These are phyloP conservation scores for Asarcornis scutulata DNA, from an alignment of 2,113 vertebrate species.

Conservation along the genomic window DNA sequence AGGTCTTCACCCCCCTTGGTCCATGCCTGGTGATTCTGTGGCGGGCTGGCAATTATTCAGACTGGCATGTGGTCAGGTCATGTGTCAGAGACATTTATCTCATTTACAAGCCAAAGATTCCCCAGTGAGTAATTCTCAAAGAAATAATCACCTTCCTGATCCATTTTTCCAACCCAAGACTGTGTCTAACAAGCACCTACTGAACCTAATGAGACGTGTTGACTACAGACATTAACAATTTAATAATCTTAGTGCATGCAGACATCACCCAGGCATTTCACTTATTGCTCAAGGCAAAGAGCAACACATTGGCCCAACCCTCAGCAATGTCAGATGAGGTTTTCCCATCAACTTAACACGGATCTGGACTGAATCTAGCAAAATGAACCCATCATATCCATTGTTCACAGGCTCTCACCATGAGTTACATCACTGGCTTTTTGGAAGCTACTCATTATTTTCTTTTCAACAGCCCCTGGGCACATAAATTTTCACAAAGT, in stretches of 20 bases:
- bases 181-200: neutral
- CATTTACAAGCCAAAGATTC: conserved; percentile 4
- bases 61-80: neutral
- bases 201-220: neutral
- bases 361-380: neutral
- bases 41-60: neutral
- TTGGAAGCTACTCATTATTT: neutral
- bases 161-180: neutral
- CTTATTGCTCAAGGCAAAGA: neutral
- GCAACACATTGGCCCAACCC: neutral
- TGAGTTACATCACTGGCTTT: neutral
- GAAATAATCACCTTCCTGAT: neutral
- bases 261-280: neutral
- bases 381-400: neutral
- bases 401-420: neutral
- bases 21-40: neutral
- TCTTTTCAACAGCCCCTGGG: neutral
- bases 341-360: neutral
- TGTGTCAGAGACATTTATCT: neutral
- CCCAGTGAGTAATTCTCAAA: conserved; percentile 3
- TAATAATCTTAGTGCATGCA: neutral
- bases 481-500: neutral
- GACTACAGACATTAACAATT: neutral
- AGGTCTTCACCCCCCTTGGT: neutral
- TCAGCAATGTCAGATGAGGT: neutral